Percentiles rank a stretch among this genome's conserved stretches.
These are phyloP conservation scores for Tautogolabrus adspersus DNA, from an alignment of 2,113 vertebrate genomes.

Conservation along the genomic window DNA sequence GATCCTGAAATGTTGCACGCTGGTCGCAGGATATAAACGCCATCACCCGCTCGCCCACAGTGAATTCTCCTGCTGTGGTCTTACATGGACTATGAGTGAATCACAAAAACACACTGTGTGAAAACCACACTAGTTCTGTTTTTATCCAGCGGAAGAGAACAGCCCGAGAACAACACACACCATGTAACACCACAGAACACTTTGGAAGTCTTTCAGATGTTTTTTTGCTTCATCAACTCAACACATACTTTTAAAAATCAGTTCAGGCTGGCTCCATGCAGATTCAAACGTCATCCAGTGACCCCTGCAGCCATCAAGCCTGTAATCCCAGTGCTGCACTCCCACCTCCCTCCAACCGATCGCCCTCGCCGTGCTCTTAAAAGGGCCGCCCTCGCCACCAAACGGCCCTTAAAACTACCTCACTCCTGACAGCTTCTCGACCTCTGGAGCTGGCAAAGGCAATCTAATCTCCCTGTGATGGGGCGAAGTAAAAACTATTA, in stretches of 20 bases:
- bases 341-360: background rate
- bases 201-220: no score
- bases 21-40: no score
- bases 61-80: no score
- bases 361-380: conserved; percentile 25
- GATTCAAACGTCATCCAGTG: conserved; percentile 8
- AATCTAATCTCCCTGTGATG: conserved; percentile 79
- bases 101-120: no score
- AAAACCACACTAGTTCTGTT: no score
- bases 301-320: conserved; percentile 11
- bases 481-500: conserved; percentile 80
- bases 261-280: background rate
- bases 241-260: no score
- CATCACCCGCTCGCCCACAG: no score
- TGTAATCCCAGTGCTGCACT: conserved; percentile 1
- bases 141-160: no score
- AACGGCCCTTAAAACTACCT: conserved; percentile 68
- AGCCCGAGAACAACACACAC: no score
- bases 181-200: no score
- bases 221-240: background rate
- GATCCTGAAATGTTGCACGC: no score
- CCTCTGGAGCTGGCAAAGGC: conserved; percentile 78
- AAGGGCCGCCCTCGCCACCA: conserved; percentile 30
- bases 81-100: no score
- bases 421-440: conserved; percentile 62